These are phyloP conservation scores for Euplexia lucipara DNA, from an alignment of 2,888 invertebrate genomes.

Conservation along the genomic window DNA sequence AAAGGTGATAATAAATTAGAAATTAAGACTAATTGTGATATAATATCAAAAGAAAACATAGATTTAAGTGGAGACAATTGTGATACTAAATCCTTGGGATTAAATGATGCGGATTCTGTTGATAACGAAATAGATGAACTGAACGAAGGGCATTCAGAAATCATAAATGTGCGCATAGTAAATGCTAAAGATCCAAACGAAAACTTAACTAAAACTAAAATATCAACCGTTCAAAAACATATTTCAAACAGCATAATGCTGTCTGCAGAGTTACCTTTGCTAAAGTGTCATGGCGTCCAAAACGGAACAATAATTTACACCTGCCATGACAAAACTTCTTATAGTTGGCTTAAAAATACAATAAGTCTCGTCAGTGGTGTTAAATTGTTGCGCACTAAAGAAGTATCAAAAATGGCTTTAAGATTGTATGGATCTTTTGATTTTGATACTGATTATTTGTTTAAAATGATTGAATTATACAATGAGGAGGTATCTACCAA, in stretches of 20 bases:
- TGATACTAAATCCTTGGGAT: constrained; percentile 30
- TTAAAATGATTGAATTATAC: constrained; percentile 71
- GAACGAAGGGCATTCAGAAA: background rate
- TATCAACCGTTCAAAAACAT: constrained; percentile 39
- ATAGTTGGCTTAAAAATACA: constrained; percentile 62
- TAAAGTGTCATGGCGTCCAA: constrained; percentile 77
- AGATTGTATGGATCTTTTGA: constrained; percentile 65
- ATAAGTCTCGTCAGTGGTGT: constrained; percentile 55
- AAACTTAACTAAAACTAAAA: constrained; percentile 46
- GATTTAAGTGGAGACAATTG: constrained; percentile 37
- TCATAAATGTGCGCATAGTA: constrained; percentile 55
- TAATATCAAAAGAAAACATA: constrained; percentile 10
- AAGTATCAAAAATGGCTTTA: constrained; percentile 65
- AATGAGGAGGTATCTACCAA: constrained; percentile 70
- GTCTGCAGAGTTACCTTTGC: constrained; percentile 65
- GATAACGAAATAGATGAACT: background rate
- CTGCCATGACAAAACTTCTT: constrained; percentile 72
- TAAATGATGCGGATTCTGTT: background rate
- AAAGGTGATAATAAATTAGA: background rate
- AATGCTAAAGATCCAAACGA: constrained; percentile 56
- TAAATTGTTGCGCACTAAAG: constrained; percentile 41
- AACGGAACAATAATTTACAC: constrained; percentile 74
- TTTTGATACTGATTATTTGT: constrained; percentile 61
- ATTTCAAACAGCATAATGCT: constrained; percentile 66
- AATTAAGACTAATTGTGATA: constrained; percentile 21